phyloP scores from a whole-genome alignment of 1,140 invertebrate species.

The Varroa destructor region DNA sequence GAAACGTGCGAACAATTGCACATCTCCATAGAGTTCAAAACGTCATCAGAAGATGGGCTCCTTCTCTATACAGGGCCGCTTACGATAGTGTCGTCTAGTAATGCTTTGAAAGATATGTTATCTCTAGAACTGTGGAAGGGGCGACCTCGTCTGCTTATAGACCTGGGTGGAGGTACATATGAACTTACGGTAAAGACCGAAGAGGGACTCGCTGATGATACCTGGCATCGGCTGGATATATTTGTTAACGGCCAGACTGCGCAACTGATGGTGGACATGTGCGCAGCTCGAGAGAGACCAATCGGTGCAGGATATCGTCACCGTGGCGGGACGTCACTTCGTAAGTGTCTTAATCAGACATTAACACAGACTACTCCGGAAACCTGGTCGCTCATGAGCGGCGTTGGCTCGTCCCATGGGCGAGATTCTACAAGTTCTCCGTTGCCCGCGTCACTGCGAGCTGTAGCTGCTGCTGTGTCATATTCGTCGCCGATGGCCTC shows the following conservation, averaged over 20 bases:
- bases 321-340: background rate
- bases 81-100: background rate
- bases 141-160: slow-evolving; percentile 39
- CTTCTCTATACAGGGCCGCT: slow-evolving; percentile 43
- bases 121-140: slow-evolving; percentile 40
- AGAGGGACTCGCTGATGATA: slow-evolving; percentile 55
- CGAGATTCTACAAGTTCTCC: background rate
- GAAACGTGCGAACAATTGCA: slow-evolving; percentile 41
- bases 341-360: slow-evolving; percentile 27
- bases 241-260: slow-evolving; percentile 52
- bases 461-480: slow-evolving; percentile 8
- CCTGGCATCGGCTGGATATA: slow-evolving; percentile 67
- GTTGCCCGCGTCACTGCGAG: background rate
- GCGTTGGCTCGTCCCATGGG: slow-evolving; percentile 30
- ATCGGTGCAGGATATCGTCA: too few relatives aligned
- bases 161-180: slow-evolving; percentile 39
- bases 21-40: slow-evolving; percentile 42
- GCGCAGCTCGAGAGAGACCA: background rate
- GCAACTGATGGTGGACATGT: slow-evolving; percentile 29
- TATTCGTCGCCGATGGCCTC: slow-evolving; percentile 49
- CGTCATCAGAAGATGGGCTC: slow-evolving; percentile 38
- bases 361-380: slow-evolving; percentile 27
- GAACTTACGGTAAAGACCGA: slow-evolving; percentile 31
- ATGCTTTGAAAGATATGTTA: slow-evolving; percentile 39
- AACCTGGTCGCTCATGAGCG: slow-evolving; percentile 34